Evolutionary conservation across 1,140 invertebrate genomes (phyloP), one percentile per base, ranked within the genome.

Genomic region (Micrasema minimum): DNA sequence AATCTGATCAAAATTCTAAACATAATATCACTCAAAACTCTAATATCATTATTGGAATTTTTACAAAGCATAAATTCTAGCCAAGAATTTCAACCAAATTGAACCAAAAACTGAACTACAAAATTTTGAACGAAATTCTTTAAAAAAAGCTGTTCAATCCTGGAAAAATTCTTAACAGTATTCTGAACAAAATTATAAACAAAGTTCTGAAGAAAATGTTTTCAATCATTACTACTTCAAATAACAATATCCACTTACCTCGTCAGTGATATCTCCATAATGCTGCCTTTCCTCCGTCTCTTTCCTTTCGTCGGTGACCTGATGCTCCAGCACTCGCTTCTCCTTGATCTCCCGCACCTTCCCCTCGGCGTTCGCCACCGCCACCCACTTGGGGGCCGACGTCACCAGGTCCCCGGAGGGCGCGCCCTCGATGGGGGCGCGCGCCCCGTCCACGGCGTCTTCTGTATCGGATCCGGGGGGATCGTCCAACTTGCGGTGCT

Each of bases 201-300:
- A n/a, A n/a, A n/a, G n/a, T n/a, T n/a, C n/a, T n/a, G n/a, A n/a
- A n/a, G n/a, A n/a, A n/a, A n/a, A n/a, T n/a, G n/a, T n/a, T n/a
- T n/a, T n/a, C n/a, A n/a, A n/a, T n/a, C n/a, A n/a, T n/a, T n/a
- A n/a, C n/a, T n/a, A n/a, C n/a, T n/a, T n/a, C 43, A n/a, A 45
- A 45, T 5, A 41, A 62, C 41, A 64, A 48, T 61, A 37, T 64
- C 18, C 18, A 83, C 88, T 88, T 78, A 94, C 93, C 85, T 94
- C 90, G 79, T 95, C 93, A 14, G 91, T 90, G 74, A 94, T 92
- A 77, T 95, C 91, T 12, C 93, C 93, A 48, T 90, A 81, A 78
- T 94, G 92, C 77, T 90, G 89, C 20, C 92, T 87, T 84, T 95
- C 91, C 81, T 95, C 93, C 0, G 91, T 93, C 80, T 95, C 93